phyloP scores from a whole-genome alignment of 2,113 vertebrate species.

The Chloropsis hardwickii region DNA sequence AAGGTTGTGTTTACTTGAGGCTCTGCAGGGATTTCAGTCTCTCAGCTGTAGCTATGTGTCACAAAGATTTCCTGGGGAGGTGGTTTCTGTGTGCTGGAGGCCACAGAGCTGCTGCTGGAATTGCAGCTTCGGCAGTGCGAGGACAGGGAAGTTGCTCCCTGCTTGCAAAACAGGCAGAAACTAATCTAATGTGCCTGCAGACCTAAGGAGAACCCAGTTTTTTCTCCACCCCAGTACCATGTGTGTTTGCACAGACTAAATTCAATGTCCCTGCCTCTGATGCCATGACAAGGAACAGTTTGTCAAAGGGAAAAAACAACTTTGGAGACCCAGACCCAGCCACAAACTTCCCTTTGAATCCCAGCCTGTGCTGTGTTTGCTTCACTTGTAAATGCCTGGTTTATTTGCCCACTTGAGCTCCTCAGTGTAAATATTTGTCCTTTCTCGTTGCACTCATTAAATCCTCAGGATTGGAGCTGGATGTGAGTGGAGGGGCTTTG shows the following conservation, averaged over 20 bases:
- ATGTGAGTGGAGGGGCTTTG: background rate
- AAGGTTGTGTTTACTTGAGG: background rate
- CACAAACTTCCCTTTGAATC: background rate
- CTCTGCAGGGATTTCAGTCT: background rate
- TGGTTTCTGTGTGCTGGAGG: background rate
- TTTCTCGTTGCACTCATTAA: background rate
- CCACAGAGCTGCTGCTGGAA: background rate
- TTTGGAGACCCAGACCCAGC: background rate
- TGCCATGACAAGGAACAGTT: background rate
- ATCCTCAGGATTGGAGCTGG: background rate
- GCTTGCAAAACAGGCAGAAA: background rate
- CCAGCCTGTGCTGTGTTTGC: background rate
- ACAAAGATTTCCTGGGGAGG: background rate
- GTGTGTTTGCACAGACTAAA: background rate
- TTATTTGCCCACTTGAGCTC: conserved; percentile 49
- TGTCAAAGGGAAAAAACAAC: background rate
- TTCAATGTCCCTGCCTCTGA: background rate
- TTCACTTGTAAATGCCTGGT: background rate
- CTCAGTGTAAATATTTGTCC: conserved; percentile 48
- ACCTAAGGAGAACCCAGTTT: background rate
- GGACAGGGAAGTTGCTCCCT: background rate
- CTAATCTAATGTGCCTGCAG: background rate
- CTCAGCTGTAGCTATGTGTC: background rate
- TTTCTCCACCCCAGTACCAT: background rate
- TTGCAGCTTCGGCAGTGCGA: background rate